Base-by-base conservation (phyloP, 2,888 invertebrate genomes). In the Eupithecia subfuscata region DNA sequence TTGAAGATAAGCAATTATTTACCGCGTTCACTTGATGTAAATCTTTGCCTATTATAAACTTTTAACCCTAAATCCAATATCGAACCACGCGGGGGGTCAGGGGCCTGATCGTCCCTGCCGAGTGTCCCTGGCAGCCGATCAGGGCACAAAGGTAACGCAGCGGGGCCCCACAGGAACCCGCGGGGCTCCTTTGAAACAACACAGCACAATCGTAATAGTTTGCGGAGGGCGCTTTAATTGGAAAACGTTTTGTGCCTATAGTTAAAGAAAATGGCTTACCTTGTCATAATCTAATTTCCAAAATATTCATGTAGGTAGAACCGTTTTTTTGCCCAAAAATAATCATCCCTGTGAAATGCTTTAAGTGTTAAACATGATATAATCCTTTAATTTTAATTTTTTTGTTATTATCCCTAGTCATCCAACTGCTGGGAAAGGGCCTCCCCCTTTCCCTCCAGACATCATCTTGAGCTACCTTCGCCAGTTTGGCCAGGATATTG, bases 91-190 rank as follows among this genome's bases (percentile, higher is more conserved):
- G 63, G 34, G 71, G 74, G 25, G 45, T 37, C 63, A 40, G n/a
- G 48, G 69, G 30, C 22, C 60, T 25, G 68, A 25, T 3, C 60
- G 56, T 56, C 12, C 56, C 56, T 14, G 52, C 63, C 25, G 71
- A 11, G 72, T 79, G 80, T 60, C 45, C 25, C 69, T 70, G 79
- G 78, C 79, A 78, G 74, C 74, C 77, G 79, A 77, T 78, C 79
- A 73, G 56, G 73, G 69, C 64, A 78, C 79, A 79, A 78, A 79
- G 73, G 74, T 74, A 40, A 60, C 79, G 70, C 79, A 16, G 70
- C 75, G 75, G 75, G 79, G 72, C 74, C 16, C 70, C n/a, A 40
- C 73, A 70, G 69, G 70, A 30, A 48, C 34, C 76, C 14, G 74
- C 77, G 68, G 76, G 71, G 64, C 70, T 25, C 73, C 78, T 79